Base-by-base conservation (phyloP, 2,797 vertebrate species). In the Takifugu ocellatus region DNA sequence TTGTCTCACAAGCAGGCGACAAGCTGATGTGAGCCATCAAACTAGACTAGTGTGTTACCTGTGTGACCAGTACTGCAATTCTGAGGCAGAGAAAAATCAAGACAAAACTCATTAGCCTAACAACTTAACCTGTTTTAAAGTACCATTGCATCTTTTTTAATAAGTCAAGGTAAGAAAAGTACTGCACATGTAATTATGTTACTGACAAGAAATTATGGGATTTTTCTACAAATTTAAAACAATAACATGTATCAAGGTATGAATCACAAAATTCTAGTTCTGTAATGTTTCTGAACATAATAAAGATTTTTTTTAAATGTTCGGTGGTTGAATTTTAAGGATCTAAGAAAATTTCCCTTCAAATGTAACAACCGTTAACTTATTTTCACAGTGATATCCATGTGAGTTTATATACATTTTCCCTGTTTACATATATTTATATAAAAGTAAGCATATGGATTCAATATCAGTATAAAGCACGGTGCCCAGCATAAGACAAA, bases 381-480 rank as follows among this genome's bases (percentile, higher is more conserved):
- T 15, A 3, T 64, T 69, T 54, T 65, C 45, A 62, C 47, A 70
- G 6, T 66, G n/a, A 60, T 49, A 56, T 56, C 21, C 17, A 46
- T 10, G 10, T 51, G 44, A 57, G 48, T 54, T 45, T 26, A 1
- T 56, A 21, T 8, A 54, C 21, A 66, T 1, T 21, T 7, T 11
- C 2, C 52, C 5, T 2, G 0, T 57, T 49, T 55, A 8, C 27
- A 53, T 17, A 51, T 43, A 39, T 50, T 17, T 7, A 57, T 44
- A 46, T 3, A 51, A n/a, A 16, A 61, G 9, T 46, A 21, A 17
- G 31, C 49, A 49, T 60, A 24, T 59, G 6, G 11, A 54, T 11
- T 49, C 53, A 46, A 44, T 46, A 43, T 63, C 14, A 66, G 9
- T 64, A 56, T 51, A 70, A 58, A 68, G 59, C 52, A 63, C 45